Conservation (phyloP, 2,113 vertebrate genomes). For the Ammospiza caudacuta region DNA sequence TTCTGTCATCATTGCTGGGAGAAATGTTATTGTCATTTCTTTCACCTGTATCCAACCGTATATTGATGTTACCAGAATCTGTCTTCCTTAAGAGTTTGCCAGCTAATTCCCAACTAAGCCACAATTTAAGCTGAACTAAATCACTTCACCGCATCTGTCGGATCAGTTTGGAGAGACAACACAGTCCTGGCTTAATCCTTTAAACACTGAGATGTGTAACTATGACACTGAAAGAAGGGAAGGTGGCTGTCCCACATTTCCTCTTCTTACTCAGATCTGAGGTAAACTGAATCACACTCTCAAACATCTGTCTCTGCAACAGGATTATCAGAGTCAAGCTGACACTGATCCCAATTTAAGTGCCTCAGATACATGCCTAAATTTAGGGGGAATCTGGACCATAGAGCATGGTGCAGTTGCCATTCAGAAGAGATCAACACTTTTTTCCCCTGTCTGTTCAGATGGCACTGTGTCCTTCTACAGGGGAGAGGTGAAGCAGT, state of each 20-base stretch:
- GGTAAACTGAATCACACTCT: neutral
- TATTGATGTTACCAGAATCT: neutral
- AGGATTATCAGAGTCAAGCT: neutral
- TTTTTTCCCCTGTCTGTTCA: neutral
- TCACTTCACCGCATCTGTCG: conserved; percentile 29
- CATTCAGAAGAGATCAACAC: neutral
- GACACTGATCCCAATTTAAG: conserved; percentile 19
- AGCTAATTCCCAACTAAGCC: conserved; percentile 21
- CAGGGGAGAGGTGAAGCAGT: neutral
- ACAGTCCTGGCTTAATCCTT: conserved; percentile 26
- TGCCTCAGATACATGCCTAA: neutral
- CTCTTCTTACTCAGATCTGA: neutral
- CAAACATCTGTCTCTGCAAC: neutral
- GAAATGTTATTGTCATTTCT: neutral
- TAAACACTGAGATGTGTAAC: conserved; percentile 11
- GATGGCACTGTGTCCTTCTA: neutral
- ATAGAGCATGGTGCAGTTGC: neutral
- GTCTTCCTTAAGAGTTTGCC: neutral
- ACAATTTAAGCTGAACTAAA: conserved; percentile 34
- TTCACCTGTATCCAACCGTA: neutral
- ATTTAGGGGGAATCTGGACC: neutral
- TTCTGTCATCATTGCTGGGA: neutral
- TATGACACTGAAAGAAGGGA: neutral
- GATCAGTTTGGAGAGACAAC: conserved; percentile 43
- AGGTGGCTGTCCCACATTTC: neutral